Conservation (phyloP, 2,113 vertebrate species). For the Pedionomus torquatus region DNA sequence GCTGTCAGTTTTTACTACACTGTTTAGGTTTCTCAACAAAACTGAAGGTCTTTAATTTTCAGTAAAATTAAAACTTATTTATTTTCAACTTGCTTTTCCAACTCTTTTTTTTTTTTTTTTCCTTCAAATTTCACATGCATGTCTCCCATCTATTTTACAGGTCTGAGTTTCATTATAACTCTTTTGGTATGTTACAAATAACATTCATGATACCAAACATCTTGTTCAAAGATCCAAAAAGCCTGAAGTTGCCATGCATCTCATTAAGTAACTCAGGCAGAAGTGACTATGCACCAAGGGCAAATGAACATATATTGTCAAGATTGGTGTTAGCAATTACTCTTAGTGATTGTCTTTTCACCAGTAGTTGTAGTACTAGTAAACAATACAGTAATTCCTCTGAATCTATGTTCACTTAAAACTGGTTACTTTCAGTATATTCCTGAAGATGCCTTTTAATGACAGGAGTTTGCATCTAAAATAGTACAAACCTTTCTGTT, state of each 20-base stretch:
- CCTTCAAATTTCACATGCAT: not conserved
- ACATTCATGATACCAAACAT: fast-evolving
- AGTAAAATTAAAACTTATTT: not conserved
- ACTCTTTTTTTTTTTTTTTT: not conserved
- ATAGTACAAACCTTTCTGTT: not conserved
- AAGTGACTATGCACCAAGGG: not conserved
- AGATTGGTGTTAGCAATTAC: not conserved
- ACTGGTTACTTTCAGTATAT: not conserved
- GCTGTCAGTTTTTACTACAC: not conserved
- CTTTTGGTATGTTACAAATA: not conserved
- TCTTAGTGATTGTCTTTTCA: not conserved
- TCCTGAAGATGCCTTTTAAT: not conserved
- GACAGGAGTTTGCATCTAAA: not conserved
- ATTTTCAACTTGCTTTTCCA: not conserved
- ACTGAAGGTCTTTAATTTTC: not conserved
- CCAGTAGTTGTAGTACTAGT: not conserved
- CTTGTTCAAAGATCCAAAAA: not conserved
- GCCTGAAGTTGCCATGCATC: not conserved
- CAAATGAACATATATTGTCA: not conserved
- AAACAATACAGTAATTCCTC: not conserved
- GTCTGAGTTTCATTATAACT: not conserved
- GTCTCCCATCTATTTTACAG: not conserved
- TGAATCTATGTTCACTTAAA: not conserved
- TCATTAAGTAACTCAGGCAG: not conserved
- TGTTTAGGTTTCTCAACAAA: not conserved